Base-by-base conservation (phyloP, 2,888 invertebrate genomes). In the Nemotelus pantherinus region DNA sequence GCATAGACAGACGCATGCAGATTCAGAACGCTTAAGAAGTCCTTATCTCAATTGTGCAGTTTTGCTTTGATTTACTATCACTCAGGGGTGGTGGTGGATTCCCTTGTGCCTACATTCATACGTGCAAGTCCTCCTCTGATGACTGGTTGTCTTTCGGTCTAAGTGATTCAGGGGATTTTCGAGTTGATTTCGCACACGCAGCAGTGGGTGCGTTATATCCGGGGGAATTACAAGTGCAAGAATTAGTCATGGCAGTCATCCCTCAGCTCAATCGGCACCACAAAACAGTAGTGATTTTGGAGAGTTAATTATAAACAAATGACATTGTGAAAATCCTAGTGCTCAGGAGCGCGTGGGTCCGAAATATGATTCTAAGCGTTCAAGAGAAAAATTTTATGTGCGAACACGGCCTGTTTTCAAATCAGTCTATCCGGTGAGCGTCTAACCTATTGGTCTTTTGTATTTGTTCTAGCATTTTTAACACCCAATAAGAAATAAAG, bases 11-110 rank as follows among this genome's bases (percentile, higher is more conserved):
- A 25, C 25, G 25, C 25, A 41, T 25, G 47, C 44, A 53, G 5
- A 63, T 74, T 72, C 47, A 3, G 25, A 60, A 47, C 63, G 44
- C 10, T 74, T 50, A 60, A 74, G 74, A 43, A 74, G 63, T 74
- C 72, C 79, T 79, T 79, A 79, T 79, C 79, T 79, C 77, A 76
- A 79, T 76, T 77, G 76, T 79, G 79, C 79, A 79, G 79, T 79
- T 79, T 79, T 76, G 76, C 77, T 79, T 79, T 77, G 77, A 77
- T 77, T 77, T 77, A 79, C 77, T 77, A 77, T 77, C 57, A 65
- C 44, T 7, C 53, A 47, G 65, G 76, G 65, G 76, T 57, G 65
- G 65, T 39, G 64, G 41, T 53, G 50, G 57, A 60, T 57, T 57
- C 6, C 44, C 55, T 65, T 45, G 76, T 63, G 9, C 58, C 45